A percentile compares a stretch with the other conserved stretches of the same genome.
phyloP scores from a whole-genome alignment of 2,113 vertebrate genomes.

The Turdus rufiventris region DNA sequence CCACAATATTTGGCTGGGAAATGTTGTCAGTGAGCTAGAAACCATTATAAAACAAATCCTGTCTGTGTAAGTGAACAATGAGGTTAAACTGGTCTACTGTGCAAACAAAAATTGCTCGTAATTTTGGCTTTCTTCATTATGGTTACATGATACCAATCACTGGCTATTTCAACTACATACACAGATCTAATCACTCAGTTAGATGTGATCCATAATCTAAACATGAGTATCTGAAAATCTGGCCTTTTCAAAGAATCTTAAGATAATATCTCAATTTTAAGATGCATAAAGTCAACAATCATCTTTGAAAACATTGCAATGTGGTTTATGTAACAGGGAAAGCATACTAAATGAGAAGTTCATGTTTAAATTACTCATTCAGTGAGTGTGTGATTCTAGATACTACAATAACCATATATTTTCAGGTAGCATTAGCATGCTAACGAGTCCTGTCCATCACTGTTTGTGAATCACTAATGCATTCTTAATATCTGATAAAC shows the following conservation, averaged over 20 bases:
- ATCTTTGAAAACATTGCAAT: not conserved
- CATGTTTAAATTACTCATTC: not conserved
- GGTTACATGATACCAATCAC: not conserved
- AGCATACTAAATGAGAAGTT: not conserved
- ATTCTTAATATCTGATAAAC: constrained; percentile 59
- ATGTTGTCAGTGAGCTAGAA: not conserved
- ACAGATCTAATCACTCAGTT: not conserved
- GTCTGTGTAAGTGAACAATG: not conserved
- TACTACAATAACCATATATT: not conserved
- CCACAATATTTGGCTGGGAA: not conserved
- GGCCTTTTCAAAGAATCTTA: not conserved
- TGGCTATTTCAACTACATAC: not conserved
- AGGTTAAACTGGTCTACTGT: not conserved
- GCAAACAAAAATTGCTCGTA: not conserved
- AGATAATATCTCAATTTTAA: not conserved
- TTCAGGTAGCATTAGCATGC: constrained; percentile 46
- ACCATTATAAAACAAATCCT: not conserved
- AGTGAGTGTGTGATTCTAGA: not conserved
- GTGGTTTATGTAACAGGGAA: not conserved
- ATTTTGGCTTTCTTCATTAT: not conserved
- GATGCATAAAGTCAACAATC: not conserved
- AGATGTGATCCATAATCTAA: not conserved
- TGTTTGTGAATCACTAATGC: constrained; percentile 30
- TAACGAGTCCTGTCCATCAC: constrained; percentile 52
- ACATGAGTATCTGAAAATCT: not conserved